A percentile compares a stretch with the other conserved stretches of the same genome.
These are phyloP conservation scores for Sebastiscus tertius DNA, from an alignment of 2,797 vertebrate genomes.

Conservation along the genomic window DNA sequence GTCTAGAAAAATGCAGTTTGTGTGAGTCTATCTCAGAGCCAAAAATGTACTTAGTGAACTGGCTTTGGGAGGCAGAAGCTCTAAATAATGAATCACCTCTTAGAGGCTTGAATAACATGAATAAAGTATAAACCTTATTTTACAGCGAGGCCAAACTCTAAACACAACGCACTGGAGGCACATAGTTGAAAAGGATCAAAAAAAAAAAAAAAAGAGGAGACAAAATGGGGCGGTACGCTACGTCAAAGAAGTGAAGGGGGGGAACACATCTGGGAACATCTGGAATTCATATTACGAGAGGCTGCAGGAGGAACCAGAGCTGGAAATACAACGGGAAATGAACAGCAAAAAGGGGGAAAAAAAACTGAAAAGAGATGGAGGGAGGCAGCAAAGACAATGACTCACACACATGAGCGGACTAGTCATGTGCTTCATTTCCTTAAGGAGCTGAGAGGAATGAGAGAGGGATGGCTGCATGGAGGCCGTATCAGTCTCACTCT, in stretches of 20 bases:
- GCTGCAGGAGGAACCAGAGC: slow-evolving; percentile 10
- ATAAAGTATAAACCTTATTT: slow-evolving; percentile 77
- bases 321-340: slow-evolving; percentile 48
- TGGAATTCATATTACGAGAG: slow-evolving; percentile 57
- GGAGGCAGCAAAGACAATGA: slow-evolving; percentile 77
- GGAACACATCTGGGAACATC: slow-evolving; percentile 48
- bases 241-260: slow-evolving; percentile 8
- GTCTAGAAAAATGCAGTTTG: slow-evolving; percentile 63
- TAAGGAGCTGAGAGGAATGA: slow-evolving; percentile 68
- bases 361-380: slow-evolving; percentile 31
- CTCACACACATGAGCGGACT: slow-evolving; percentile 80
- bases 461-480: slow-evolving; percentile 18
- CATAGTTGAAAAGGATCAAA: slow-evolving; percentile 9
- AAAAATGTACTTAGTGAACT: slow-evolving; percentile 81
- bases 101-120: slow-evolving; percentile 80
- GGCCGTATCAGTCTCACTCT: slow-evolving; percentile 30
- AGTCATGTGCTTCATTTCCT: slow-evolving; percentile 85
- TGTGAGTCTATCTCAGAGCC: slow-evolving; percentile 69
- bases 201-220: slow-evolving; percentile 10
- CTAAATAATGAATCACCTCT: slow-evolving; percentile 81
- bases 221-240: neutral
- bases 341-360: slow-evolving; percentile 18
- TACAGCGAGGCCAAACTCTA: slow-evolving; percentile 58
- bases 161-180: slow-evolving; percentile 38
- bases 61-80: slow-evolving; percentile 73